phyloP scores from a whole-genome alignment of 1,140 invertebrate species.

The Protaetia brevitarsis region DNA sequence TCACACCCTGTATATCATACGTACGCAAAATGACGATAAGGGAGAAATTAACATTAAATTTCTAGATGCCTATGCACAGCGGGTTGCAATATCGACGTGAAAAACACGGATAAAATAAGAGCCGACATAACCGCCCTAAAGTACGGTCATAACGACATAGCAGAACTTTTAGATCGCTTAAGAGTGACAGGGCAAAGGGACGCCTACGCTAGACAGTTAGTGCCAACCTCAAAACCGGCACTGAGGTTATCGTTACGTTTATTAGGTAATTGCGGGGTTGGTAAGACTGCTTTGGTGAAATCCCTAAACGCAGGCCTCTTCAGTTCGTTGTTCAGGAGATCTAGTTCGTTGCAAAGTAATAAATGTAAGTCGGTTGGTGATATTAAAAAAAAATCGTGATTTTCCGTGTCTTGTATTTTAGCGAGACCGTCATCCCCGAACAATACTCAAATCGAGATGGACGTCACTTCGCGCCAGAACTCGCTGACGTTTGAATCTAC shows the following conservation, averaged over 20 bases:
- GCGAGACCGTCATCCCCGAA: slow-evolving; percentile 48
- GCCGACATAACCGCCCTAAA: slow-evolving; percentile 81
- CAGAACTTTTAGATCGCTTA: slow-evolving; percentile 67
- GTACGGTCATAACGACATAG: slow-evolving; percentile 72
- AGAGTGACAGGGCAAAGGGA: slow-evolving; percentile 57
- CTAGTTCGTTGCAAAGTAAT: slow-evolving; percentile 48
- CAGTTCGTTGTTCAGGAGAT: slow-evolving; percentile 61
- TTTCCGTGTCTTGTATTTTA: slow-evolving; percentile 29
- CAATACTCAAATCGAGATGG: slow-evolving; percentile 57
- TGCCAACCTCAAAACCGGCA: slow-evolving; percentile 62
- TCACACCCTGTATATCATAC: no score
- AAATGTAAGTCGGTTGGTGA: slow-evolving; percentile 43
- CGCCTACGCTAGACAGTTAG: slow-evolving; percentile 68
- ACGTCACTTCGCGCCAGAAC: slow-evolving; percentile 60
- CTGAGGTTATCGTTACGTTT: slow-evolving; percentile 71
- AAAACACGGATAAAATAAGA: slow-evolving; percentile 70
- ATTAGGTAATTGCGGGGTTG: slow-evolving; percentile 73
- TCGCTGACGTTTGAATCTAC: slow-evolving; percentile 59
- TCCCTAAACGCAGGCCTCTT: slow-evolving; percentile 69
- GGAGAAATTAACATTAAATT: no score
- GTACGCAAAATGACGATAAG: no score
- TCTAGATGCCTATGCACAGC: slow-evolving; percentile 68
- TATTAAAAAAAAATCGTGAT: not conserved
- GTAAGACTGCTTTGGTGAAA: slow-evolving; percentile 73
- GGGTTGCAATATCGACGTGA: slow-evolving; percentile 66